Base-by-base conservation (phyloP, 2,113 vertebrate genomes). In the Malurus cyaneus region DNA sequence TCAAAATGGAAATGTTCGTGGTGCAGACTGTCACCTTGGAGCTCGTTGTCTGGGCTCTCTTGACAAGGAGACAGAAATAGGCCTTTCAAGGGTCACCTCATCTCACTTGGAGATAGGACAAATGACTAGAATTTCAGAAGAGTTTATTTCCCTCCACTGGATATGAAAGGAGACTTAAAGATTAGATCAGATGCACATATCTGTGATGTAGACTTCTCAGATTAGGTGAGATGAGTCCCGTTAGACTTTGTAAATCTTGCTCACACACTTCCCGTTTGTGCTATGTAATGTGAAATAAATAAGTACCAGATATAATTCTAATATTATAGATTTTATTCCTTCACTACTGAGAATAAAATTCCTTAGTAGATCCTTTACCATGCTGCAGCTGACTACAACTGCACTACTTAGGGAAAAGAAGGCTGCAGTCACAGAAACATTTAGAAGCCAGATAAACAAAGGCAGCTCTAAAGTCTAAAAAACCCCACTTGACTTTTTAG, bases 51-150 rank as follows among this genome's bases (percentile, higher is more conserved):
- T 93, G 72, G 50, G 59, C 23, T 89, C 6, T 17, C 54, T 54
- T 62, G 54, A 29, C 50, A 80, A 83, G 49, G 80, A 83, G 89
- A 89, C 89, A 95, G 89, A 94, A 95, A 91, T 66, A 59, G 92
- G 93, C 60, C 85, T 94, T 88, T 92, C 90, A 92, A n/a, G 85
- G 85, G 74, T 88, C 81, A 88, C 66, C 79, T 94, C 54, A 29
- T 65, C 66, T 89, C 66, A 11, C 62, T 67, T 1, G 0, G n/a
- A 89, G 59, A 85, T n/a, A 79, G 62, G 46, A 89, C 41, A 80
- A 89, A 80, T 53, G n/a, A 57, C 85, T 89, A 10, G 66, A 65
- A 71, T 79, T 93, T 76, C 96, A 95, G 41, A 94, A 87, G 74
- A 53, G 60, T 77, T 96, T 89, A 89, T 89, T 94, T 94, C 74